Evolutionary conservation across 2,113 vertebrate species (phyloP).

Genomic region (Hemiscyllium ocellatum): DNA sequence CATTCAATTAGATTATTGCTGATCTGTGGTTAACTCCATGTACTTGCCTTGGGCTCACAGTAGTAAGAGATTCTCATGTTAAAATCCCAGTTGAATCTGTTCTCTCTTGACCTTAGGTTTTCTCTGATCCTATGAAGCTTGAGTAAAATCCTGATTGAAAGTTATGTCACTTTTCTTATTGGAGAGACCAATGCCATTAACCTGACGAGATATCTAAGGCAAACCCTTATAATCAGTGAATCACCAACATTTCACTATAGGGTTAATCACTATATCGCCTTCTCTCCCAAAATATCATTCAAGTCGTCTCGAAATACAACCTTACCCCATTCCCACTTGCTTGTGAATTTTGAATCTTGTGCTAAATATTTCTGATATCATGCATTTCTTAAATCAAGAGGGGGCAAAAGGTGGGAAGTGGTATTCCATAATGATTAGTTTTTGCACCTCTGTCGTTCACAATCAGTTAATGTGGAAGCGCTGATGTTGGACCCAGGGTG

Average conservation of each 20-base stretch:
- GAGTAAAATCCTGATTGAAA: background rate
- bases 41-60: no score
- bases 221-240: background rate
- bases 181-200: background rate
- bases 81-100: background rate
- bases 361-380: background rate
- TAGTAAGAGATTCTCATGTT: background rate
- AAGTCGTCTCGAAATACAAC: background rate
- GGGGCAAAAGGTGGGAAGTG: background rate
- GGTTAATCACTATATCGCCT: background rate
- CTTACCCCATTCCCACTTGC: background rate
- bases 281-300: background rate
- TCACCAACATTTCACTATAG: background rate
- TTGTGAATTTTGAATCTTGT: background rate
- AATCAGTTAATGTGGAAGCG: no score
- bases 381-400: background rate
- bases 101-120: background rate
- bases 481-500: no score
- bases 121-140: background rate
- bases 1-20: no score
- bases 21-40: no score
- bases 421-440: background rate
- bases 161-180: background rate
- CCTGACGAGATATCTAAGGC: background rate
- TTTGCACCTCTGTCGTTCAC: background rate